Evolutionary conservation across 2,113 vertebrate genomes (phyloP), one percentile per base, ranked within the genome.

Genomic region (Oncorhynchus gorbuscha): DNA sequence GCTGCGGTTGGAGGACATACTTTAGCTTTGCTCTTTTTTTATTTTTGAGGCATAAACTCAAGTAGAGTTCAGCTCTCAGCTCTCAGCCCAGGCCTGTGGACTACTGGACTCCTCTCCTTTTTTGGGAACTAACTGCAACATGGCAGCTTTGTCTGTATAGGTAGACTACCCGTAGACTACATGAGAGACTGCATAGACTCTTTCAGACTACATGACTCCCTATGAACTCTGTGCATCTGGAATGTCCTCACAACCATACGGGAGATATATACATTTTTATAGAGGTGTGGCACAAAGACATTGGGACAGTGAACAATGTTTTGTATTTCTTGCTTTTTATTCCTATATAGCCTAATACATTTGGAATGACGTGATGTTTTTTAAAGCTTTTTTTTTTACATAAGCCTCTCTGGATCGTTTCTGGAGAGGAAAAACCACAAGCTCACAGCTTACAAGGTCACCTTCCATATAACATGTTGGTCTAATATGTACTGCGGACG

Each of bases 321-420:
- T 82, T 80, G 83, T 83, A 81, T 85, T 87, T 73, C 82, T 79
- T 81, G 77, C 85, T 75, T 85, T 81, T 35, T 90, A 91, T 84
- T 79, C 58, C 48, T 83, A 76, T 74, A 82, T 87, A 74, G 22
- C 35, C 58, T 79, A 32, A 72, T 65, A 75, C 59, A 69, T 68
- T 79, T 62, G 79, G 55, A 81, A 72, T 72, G 67, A 64, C 71
- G 30, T 78, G 65, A 65, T 85, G 3, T 86, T 84, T 83, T 39
- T 24, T 24, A 24, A 24, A 24, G 24, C 1, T 11, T 85, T 28
- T 89, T 35, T 32, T 65, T 89, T 35, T 35, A 76, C 78, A 78
- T 82, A 59, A 76, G 77, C 83, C 48, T 81, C 28, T 76, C 48
- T 81, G 81, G 75, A 65, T 79, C 80, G 49, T 71, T 62, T 22